These are phyloP conservation scores for Nomada fucata DNA, from an alignment of 2,888 invertebrate genomes.

Conservation along the genomic window DNA sequence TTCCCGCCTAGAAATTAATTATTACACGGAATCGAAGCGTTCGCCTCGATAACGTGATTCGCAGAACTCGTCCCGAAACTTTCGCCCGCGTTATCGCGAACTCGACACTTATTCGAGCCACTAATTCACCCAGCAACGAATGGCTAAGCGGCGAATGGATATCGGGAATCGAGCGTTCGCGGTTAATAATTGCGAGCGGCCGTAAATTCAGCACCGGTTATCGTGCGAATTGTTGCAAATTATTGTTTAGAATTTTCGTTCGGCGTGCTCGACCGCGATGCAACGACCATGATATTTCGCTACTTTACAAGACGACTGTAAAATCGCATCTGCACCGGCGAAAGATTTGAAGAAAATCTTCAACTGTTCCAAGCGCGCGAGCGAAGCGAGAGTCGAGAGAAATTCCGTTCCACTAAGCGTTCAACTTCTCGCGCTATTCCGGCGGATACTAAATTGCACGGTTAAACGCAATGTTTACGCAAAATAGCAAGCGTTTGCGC, in stretches of 20 bases:
- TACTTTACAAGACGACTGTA: too few relatives aligned
- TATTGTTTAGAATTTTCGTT: too few relatives aligned
- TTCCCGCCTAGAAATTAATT: slow-evolving; percentile 22
- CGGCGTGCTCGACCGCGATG: too few relatives aligned
- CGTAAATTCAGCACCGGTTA: slow-evolving; percentile 1
- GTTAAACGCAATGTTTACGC: slow-evolving; percentile 69
- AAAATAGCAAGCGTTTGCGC: slow-evolving; percentile 68
- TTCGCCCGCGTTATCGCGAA: slow-evolving; percentile 20
- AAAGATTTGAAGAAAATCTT: too few relatives aligned
- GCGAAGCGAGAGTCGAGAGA: neutral
- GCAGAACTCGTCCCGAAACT: slow-evolving; percentile 9
- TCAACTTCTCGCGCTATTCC: neutral
- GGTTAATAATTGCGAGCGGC: slow-evolving; percentile 8
- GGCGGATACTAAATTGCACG: slow-evolving; percentile 39
- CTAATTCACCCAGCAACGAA: slow-evolving; percentile 29
- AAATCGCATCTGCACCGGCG: too few relatives aligned
- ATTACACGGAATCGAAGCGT: slow-evolving; percentile 1
- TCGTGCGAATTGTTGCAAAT: too few relatives aligned
- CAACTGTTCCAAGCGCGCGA: too few relatives aligned
- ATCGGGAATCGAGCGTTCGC: slow-evolving; percentile 19
- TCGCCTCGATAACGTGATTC: slow-evolving; percentile 13
- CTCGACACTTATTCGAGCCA: slow-evolving; percentile 5
- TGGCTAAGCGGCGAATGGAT: slow-evolving; percentile 22
- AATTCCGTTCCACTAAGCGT: neutral
- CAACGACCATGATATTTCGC: too few relatives aligned